Conservation (phyloP, 2,113 vertebrate genomes). For the Bostrychus sinensis region DNA sequence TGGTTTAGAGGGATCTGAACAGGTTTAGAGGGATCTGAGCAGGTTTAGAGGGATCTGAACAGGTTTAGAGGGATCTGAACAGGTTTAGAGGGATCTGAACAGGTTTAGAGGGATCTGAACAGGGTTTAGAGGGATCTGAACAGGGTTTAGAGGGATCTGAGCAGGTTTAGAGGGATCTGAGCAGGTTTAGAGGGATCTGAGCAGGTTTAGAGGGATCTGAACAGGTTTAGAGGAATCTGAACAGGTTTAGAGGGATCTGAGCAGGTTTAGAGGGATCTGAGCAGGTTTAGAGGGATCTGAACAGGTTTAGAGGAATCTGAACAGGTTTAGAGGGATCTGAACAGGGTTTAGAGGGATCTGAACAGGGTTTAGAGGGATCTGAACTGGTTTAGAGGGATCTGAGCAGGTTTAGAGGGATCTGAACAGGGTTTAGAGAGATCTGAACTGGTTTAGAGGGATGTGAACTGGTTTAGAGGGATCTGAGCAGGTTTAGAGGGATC, state of each 20-base stretch:
- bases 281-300: too few species aligned
- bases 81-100: neutral
- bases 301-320: too few species aligned
- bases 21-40: neutral
- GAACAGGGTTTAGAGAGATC: too few species aligned
- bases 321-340: neutral
- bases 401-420: neutral
- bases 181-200: constrained; percentile 55
- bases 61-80: too few species aligned
- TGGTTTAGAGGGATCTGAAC: neutral
- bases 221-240: too few species aligned
- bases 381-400: neutral
- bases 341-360: too few species aligned
- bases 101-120: too few species aligned
- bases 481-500: neutral
- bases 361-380: neutral
- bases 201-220: constrained; percentile 15
- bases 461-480: too few species aligned
- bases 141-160: neutral
- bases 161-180: too few species aligned
- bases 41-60: too few species aligned
- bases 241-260: neutral
- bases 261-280: neutral
- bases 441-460: neutral
- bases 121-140: neutral